These are phyloP conservation scores for Ptilodon capucinus DNA, from an alignment of 2,888 invertebrate species.

Conservation along the genomic window DNA sequence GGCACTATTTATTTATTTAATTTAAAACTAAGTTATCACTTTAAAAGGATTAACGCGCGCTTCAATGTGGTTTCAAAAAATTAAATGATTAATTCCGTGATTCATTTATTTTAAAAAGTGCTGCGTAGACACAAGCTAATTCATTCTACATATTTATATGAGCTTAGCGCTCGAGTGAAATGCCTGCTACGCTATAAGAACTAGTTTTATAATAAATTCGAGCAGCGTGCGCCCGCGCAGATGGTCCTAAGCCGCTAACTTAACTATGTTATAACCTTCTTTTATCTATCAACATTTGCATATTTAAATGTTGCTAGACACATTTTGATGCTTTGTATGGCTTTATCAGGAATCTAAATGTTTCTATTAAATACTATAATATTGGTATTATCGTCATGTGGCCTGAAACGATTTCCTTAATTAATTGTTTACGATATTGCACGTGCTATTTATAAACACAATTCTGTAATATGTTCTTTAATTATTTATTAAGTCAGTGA, in stretches of 20 bases:
- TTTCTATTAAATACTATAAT: constrained; percentile 39
- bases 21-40: too few relatives aligned
- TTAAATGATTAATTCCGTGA: too few relatives aligned
- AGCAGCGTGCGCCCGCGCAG: constrained; percentile 29
- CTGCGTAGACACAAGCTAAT: background rate
- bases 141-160: background rate
- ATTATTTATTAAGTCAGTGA: too few relatives aligned
- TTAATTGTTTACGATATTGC: constrained; percentile 17
- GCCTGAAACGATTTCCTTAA: constrained; percentile 15
- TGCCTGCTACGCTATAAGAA: constrained; percentile 21
- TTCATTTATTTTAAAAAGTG: too few relatives aligned
- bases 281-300: constrained; percentile 64
- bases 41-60: too few relatives aligned
- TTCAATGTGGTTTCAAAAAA: too few relatives aligned
- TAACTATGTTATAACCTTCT: constrained; percentile 61
- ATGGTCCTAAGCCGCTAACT: constrained; percentile 47
- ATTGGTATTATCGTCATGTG: constrained; percentile 20
- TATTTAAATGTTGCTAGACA: constrained; percentile 53
- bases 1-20: too few relatives aligned
- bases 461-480: too few relatives aligned
- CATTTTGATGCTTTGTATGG: constrained; percentile 59
- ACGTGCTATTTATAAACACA: background rate
- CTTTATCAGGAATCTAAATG: constrained; percentile 58
- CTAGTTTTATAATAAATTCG: constrained; percentile 29
- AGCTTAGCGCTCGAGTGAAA: constrained; percentile 2